These are phyloP conservation scores for Chymomyza amoena DNA, from an alignment of 2,888 invertebrate species.

Conservation along the genomic window DNA sequence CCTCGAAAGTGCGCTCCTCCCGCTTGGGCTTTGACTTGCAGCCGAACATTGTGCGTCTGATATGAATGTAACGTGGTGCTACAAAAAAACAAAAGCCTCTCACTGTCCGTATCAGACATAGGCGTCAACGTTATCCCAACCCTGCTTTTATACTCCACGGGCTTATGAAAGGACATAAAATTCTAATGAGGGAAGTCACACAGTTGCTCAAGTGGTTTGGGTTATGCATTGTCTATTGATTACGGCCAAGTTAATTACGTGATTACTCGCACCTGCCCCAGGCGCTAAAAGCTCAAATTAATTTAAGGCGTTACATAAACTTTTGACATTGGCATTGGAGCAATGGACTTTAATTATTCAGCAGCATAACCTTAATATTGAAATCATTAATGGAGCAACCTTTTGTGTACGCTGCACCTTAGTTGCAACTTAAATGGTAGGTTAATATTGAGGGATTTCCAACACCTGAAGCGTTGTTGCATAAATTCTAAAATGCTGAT, in stretches of 20 bases:
- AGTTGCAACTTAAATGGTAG: too few relatives aligned
- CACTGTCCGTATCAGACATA: background rate
- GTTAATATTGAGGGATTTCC: too few relatives aligned
- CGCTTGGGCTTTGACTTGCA: slow-evolving; percentile 26
- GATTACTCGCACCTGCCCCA: slow-evolving; percentile 53
- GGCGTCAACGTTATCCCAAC: background rate
- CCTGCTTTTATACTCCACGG: slow-evolving; percentile 30
- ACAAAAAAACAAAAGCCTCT: too few relatives aligned
- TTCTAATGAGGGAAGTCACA: slow-evolving; percentile 48
- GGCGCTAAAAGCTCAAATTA: background rate
- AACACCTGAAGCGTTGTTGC: too few relatives aligned
- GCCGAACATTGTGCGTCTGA: slow-evolving; percentile 33
- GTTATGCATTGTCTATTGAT: slow-evolving; percentile 3
- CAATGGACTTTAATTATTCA: too few relatives aligned
- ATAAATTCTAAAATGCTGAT: too few relatives aligned
- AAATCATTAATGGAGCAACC: too few relatives aligned
- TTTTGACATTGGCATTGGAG: too few relatives aligned
- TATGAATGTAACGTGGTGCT: too few relatives aligned
- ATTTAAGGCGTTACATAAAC: too few relatives aligned
- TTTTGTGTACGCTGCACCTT: too few relatives aligned
- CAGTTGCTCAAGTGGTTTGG: slow-evolving; percentile 33
- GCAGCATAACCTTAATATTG: too few relatives aligned
- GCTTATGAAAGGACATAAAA: slow-evolving; percentile 35
- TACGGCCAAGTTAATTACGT: slow-evolving; percentile 25
- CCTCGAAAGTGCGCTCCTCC: slow-evolving; percentile 47